Evolutionary conservation across 2,113 vertebrate genomes (phyloP).

Genomic region (Athene cunicularia): DNA sequence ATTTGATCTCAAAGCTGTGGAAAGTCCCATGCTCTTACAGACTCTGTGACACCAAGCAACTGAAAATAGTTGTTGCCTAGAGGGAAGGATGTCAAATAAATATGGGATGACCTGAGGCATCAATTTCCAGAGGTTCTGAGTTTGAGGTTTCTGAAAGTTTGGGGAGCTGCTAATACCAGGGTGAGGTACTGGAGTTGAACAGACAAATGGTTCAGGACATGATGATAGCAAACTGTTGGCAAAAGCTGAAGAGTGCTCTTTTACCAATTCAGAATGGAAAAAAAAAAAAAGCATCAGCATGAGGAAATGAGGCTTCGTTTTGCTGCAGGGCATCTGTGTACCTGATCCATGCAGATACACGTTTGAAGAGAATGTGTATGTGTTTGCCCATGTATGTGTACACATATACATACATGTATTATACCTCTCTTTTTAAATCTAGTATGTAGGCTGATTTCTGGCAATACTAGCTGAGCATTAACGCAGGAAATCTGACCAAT

Average conservation of each 20-base stretch:
- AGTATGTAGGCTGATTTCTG: not conserved
- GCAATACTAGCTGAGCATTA: not conserved
- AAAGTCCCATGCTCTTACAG: rapidly evolving
- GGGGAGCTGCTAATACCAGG: not conserved
- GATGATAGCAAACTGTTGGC: not conserved
- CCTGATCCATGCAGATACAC: not conserved
- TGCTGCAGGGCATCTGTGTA: not conserved
- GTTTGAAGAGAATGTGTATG: not conserved
- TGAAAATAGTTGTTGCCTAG: not conserved
- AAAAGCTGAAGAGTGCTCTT: not conserved
- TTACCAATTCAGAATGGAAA: not conserved
- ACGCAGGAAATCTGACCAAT: not conserved
- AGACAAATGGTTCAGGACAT: not conserved
- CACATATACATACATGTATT: not conserved
- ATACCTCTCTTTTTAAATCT: not conserved
- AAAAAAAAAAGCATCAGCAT: not conserved
- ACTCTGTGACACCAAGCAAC: not conserved
- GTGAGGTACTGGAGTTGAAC: not conserved
- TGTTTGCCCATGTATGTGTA: not conserved
- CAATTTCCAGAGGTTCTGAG: not conserved
- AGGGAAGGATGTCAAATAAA: not conserved
- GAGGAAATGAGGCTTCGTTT: not conserved
- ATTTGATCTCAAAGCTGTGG: not conserved
- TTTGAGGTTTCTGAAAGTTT: not conserved
- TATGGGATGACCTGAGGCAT: not conserved